Evolutionary conservation across 2,797 vertebrate species (phyloP).

Genomic region (Malurus leucopterus): DNA sequence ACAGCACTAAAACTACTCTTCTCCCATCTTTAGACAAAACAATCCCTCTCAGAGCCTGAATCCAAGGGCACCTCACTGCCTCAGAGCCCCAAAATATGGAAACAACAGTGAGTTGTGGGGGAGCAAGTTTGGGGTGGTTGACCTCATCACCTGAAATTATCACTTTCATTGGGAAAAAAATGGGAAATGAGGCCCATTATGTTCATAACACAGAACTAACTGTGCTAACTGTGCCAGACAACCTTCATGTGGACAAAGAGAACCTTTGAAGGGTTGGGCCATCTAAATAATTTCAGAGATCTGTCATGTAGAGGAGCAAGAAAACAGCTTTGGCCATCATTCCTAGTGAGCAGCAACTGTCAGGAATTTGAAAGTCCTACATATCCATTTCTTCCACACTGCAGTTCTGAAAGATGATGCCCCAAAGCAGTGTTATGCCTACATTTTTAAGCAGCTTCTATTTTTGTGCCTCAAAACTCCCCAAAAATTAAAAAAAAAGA

Average conservation of each 20-base stretch:
- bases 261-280: neutral
- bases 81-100: too few relatives aligned
- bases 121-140: too few relatives aligned
- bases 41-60: too few relatives aligned
- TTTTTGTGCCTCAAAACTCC: neutral
- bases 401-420: neutral
- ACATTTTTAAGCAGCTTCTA: neutral
- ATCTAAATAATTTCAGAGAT: neutral
- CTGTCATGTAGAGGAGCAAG: neutral
- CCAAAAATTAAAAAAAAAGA: neutral
- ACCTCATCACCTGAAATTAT: too few relatives aligned
- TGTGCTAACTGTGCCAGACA: fast-evolving
- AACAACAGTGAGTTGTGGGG: too few relatives aligned
- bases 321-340: neutral
- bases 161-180: too few relatives aligned
- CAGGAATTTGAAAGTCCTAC: neutral
- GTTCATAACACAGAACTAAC: too few relatives aligned
- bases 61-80: too few relatives aligned
- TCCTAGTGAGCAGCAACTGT: neutral
- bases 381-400: neutral
- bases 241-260: neutral
- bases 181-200: too few relatives aligned
- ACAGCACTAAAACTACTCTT: too few relatives aligned
- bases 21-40: too few relatives aligned
- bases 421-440: neutral